Evolutionary conservation across 1,140 invertebrate species (phyloP).

Genomic region (Dendroctonus valens): DNA sequence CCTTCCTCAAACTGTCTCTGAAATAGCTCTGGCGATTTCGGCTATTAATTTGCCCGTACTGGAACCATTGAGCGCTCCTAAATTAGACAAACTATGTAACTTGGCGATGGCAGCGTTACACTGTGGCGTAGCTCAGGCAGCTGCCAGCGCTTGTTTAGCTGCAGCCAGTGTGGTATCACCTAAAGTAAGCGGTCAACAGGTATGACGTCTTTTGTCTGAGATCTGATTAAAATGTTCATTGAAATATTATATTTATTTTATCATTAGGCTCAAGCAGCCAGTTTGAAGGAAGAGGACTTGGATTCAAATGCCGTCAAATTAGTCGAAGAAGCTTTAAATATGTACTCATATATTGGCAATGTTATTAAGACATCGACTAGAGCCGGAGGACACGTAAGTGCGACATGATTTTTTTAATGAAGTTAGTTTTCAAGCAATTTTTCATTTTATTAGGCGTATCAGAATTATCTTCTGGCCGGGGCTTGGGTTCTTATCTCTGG

Average conservation of each 20-base stretch:
- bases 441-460: conserved; percentile 64
- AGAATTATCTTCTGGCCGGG: conserved; percentile 85
- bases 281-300: conserved; percentile 62
- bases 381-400: conserved; percentile 80
- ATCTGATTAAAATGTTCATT: background rate
- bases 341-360: conserved; percentile 78
- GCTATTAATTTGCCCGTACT: conserved; percentile 82
- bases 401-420: conserved; percentile 9
- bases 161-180: conserved; percentile 63
- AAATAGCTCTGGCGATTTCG: conserved; percentile 78
- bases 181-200: conserved; percentile 52
- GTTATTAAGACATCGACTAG: conserved; percentile 81
- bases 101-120: conserved; percentile 76
- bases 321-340: conserved; percentile 73
- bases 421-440: background rate
- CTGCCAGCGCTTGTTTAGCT: conserved; percentile 65
- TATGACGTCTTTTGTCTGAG: conserved; percentile 6
- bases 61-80: conserved; percentile 78
- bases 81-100: conserved; percentile 79
- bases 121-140: conserved; percentile 70
- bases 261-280: conserved; percentile 35
- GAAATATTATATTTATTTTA: no score
- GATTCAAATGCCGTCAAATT: conserved; percentile 67
- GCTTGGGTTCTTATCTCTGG: conserved; percentile 84
- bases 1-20: conserved; percentile 73